These are phyloP conservation scores for Canis aureus DNA, from an alignment of 2,113 vertebrate species.

Conservation along the genomic window DNA sequence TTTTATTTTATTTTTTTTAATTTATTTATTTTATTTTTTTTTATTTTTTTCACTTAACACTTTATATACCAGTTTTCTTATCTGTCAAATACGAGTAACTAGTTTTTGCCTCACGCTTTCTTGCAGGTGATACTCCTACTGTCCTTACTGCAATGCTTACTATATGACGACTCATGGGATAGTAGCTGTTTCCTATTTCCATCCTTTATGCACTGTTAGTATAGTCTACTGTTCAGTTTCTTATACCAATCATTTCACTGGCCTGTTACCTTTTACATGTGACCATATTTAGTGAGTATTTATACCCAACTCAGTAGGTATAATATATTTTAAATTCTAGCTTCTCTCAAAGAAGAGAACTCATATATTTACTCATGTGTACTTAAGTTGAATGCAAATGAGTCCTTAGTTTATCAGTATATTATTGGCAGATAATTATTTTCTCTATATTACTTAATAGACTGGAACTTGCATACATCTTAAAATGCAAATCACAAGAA, in stretches of 20 bases:
- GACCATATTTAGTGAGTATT: not conserved
- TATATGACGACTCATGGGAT: not conserved
- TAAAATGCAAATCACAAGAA: not conserved
- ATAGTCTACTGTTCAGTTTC: not conserved
- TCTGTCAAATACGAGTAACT: not conserved
- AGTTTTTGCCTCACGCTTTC: not conserved
- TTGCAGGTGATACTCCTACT: not conserved
- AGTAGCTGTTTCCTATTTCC: not conserved
- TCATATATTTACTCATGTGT: not conserved
- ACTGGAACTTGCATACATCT: not conserved
- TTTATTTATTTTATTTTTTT: no score
- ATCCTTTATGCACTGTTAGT: not conserved
- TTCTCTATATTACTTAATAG: not conserved
- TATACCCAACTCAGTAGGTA: not conserved
- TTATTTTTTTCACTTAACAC: not conserved
- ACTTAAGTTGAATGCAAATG: not conserved
- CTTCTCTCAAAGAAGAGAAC: not conserved
- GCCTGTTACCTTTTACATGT: not conserved
- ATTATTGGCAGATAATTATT: not conserved
- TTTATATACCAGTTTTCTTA: not conserved
- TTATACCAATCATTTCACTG: not conserved
- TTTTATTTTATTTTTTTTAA: no score
- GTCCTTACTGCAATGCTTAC: not conserved
- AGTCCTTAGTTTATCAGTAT: not conserved
- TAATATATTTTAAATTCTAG: not conserved